phyloP scores from a whole-genome alignment of 2,797 vertebrate species.

The Sphenodon punctatus region DNA sequence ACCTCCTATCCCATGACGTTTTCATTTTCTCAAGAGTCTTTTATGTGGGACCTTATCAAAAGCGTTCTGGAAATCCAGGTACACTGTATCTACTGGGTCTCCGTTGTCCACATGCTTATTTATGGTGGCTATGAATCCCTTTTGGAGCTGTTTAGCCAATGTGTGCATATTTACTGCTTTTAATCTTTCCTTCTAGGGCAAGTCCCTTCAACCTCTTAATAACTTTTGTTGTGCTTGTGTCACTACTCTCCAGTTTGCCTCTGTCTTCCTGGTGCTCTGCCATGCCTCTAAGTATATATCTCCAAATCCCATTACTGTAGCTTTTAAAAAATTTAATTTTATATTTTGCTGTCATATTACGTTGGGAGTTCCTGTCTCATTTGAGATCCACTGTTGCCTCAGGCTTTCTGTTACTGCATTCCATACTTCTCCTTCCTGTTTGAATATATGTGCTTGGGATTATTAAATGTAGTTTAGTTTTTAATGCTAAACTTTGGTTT shows the following conservation, averaged over 20 bases:
- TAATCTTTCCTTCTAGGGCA: constrained; percentile 21
- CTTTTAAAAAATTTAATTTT: constrained; percentile 19
- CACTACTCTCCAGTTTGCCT: background rate
- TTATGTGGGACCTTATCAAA: too few relatives aligned
- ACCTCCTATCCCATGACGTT: too few relatives aligned
- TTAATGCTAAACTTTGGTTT: background rate
- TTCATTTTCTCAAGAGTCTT: too few relatives aligned
- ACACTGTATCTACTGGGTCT: too few relatives aligned
- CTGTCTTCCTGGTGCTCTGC: constrained; percentile 5
- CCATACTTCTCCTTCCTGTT: background rate
- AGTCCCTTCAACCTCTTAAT: constrained; percentile 40
- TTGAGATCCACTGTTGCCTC: constrained; percentile 18
- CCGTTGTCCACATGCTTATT: too few relatives aligned
- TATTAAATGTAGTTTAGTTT: background rate
- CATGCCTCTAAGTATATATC: background rate
- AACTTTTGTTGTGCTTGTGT: background rate
- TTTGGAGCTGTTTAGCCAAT: too few relatives aligned
- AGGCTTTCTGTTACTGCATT: constrained; percentile 24
- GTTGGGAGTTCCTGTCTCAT: constrained; percentile 11
- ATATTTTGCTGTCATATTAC: constrained; percentile 32
- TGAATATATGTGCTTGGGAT: background rate
- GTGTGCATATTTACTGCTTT: constrained; percentile 30
- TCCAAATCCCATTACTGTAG: background rate
- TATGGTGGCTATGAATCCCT: constrained; percentile 13
- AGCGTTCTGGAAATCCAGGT: too few relatives aligned